These are phyloP conservation scores for Molossus molossus DNA, from an alignment of 2,797 vertebrate genomes.

Conservation along the genomic window DNA sequence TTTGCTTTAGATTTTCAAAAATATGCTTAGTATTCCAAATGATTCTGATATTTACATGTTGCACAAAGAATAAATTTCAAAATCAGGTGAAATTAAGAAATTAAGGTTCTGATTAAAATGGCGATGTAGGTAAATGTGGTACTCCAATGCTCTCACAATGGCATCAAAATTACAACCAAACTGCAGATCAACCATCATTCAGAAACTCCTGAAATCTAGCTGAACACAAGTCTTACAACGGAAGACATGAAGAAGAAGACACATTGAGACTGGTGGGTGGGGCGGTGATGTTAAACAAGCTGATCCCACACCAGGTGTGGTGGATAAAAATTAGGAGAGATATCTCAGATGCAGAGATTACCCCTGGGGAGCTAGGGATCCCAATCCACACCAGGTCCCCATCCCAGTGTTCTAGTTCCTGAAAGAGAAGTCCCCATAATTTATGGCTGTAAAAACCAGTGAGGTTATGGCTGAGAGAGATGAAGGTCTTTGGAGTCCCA, in stretches of 20 bases:
- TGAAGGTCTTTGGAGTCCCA: not conserved
- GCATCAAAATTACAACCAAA: not conserved
- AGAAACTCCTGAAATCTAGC: not conserved
- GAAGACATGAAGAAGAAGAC: not conserved
- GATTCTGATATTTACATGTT: not conserved
- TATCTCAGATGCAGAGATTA: not conserved
- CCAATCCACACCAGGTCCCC: not conserved
- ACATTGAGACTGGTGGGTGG: not conserved
- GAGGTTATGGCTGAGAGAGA: not conserved
- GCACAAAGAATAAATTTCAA: constrained; percentile 5
- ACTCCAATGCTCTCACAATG: not conserved
- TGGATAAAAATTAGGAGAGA: not conserved
- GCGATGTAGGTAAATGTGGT: not conserved
- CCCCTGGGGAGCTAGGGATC: not conserved
- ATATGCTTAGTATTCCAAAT: not conserved
- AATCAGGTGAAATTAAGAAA: constrained; percentile 25
- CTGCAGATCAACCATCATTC: not conserved
- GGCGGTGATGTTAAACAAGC: not conserved
- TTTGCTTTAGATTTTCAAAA: constrained; percentile 51
- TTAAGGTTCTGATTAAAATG: not conserved
- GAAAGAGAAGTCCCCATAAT: not conserved
- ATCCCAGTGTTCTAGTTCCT: not conserved
- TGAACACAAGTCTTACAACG: not conserved
- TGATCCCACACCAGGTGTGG: not conserved
- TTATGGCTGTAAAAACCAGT: not conserved